Base-by-base conservation (phyloP, 2,113 vertebrate species). In the Orcinus orca region DNA sequence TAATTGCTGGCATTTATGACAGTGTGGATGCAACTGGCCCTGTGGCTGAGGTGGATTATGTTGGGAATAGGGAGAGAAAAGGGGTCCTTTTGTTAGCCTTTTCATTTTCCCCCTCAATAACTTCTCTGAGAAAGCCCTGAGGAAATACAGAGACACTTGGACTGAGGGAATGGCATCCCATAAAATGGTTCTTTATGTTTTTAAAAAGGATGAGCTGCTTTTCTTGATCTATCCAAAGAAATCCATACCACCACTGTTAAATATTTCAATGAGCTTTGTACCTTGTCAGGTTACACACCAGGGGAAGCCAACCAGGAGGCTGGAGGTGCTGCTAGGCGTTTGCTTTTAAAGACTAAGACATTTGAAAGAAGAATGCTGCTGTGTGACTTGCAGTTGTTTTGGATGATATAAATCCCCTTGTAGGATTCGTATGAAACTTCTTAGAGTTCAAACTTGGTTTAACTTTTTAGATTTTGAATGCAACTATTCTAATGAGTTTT, bases 1-100 rank as follows among this genome's bases (percentile, higher is more conserved):
- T 98, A 97, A 98, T 97, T 97, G 96, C 96, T 92, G 96, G 84
- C 96, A 67, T 98, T 98, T 98, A 98, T 96, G 96, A 96, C 97
- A 88, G 84, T 81, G 96, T 89, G 90, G 96, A 96, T 97, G 93
- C 95, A 97, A 81, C 97, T 97, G 90, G 94, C 90, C 62, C 95
- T 93, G 67, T 95, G 70, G 95, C 92, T 70, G 88, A 96, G 92
- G 92, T 94, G 73, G 97, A 94, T 96, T 93, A 82, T 97, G 55
- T 88, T 96, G 92, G 81, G 87, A 96, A 93, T 70, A 90, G 74
- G 92, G 94, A 96, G 87, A 84, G 67, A 92, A 94, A 92, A 93
- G 95, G 89, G 89, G 71, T 92, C 80, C 88, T 95, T 98, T 98
- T 97, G 96, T 98, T 84, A 82, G 80, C 62, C 93, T 96, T 95